Conservation (phyloP, 2,797 vertebrate species). For the Decapterus maruadsi region DNA sequence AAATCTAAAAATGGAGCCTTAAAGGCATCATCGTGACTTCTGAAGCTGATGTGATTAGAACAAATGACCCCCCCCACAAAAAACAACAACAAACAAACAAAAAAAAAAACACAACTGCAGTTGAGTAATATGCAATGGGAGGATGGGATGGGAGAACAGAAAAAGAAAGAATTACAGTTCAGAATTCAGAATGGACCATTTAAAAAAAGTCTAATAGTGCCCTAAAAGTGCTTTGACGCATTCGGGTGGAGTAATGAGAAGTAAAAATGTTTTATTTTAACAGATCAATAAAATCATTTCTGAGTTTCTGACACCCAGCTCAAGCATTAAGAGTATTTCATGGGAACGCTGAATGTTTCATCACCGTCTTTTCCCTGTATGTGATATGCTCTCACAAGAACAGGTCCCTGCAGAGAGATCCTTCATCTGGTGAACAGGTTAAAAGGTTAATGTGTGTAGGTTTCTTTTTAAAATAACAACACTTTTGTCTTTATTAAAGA, state of each 20-base stretch:
- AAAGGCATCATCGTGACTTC: too few relatives aligned
- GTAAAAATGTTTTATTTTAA: slow-evolving; percentile 2
- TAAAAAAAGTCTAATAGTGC: neutral
- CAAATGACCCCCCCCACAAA: neutral
- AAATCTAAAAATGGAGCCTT: too few relatives aligned
- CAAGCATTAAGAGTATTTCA: slow-evolving; percentile 17
- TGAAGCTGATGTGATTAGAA: neutral
- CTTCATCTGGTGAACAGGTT: neutral
- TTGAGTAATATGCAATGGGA: neutral
- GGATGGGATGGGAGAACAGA: neutral
- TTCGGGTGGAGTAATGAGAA: neutral
- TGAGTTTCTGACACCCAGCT: slow-evolving; percentile 5
- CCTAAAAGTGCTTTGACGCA: neutral
- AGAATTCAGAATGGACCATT: too few relatives aligned
- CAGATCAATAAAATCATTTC: slow-evolving; percentile 1
- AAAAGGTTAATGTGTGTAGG: slow-evolving; percentile 1
- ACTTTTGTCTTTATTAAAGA: neutral
- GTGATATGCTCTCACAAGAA: neutral
- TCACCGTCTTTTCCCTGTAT: neutral
- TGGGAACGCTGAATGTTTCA: slow-evolving; percentile 22
- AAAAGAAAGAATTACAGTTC: neutral
- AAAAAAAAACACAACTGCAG: neutral
- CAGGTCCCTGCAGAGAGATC: neutral
- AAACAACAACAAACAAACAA: too few relatives aligned
- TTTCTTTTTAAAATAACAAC: neutral